Conservation (phyloP, 1,140 invertebrate species). For the Gryon sp. region DNA sequence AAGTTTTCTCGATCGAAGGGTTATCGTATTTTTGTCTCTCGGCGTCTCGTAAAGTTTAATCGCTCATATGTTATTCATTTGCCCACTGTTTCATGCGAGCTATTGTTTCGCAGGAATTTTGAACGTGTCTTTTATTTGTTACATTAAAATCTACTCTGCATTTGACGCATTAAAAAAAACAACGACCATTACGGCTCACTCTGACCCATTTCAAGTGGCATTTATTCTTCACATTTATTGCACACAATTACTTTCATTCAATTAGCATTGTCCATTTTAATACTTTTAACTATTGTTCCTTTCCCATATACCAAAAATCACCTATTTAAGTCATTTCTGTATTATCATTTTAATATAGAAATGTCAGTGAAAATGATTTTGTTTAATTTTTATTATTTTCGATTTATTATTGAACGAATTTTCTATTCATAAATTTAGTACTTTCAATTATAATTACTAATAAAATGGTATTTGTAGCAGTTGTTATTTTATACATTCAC, state of each 20-base stretch:
- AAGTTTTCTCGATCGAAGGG: slow-evolving; percentile 64
- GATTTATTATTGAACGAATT: no score
- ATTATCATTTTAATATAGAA: no score
- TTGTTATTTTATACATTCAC: no score
- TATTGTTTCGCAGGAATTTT: slow-evolving; percentile 56
- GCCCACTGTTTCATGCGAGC: slow-evolving; percentile 40
- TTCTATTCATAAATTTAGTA: no score
- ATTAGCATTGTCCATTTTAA: slow-evolving; percentile 8
- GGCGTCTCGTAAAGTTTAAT: slow-evolving; percentile 56
- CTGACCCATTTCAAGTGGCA: slow-evolving; percentile 40
- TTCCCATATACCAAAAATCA: no score
- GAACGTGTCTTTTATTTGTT: slow-evolving; percentile 43
- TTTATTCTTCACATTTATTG: slow-evolving; percentile 33
- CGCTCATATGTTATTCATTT: slow-evolving; percentile 55
- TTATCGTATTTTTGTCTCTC: slow-evolving; percentile 64
- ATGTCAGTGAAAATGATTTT: no score
- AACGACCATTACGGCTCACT: slow-evolving; percentile 18
- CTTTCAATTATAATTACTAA: no score
- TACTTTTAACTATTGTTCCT: no score
- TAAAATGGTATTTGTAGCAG: no score
- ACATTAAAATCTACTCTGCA: slow-evolving; percentile 43
- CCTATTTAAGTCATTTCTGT: no score
- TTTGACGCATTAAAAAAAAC: slow-evolving; percentile 52
- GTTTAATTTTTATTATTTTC: no score
- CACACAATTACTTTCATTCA: slow-evolving; percentile 27